phyloP scores from a whole-genome alignment of 2,113 vertebrate genomes.

The Shinisaurus crocodilurus region DNA sequence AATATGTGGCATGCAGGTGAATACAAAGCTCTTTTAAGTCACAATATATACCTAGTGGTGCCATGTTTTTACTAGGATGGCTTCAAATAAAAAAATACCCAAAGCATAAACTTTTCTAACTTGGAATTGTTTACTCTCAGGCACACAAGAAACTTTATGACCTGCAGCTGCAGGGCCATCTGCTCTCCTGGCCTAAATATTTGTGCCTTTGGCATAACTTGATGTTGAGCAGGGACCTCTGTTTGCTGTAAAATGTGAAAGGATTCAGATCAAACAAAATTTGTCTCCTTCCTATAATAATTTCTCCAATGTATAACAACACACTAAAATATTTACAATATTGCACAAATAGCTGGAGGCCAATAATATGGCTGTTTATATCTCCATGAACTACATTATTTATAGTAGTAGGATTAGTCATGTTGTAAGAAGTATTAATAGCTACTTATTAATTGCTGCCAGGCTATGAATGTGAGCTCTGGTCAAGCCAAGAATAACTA shows the following conservation, averaged over 20 bases:
- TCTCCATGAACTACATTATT: conserved; percentile 72
- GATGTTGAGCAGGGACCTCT: conserved; percentile 68
- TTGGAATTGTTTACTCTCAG: conserved; percentile 71
- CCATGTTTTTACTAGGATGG: not conserved
- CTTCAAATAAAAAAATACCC: conserved; percentile 45
- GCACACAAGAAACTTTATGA: conserved; percentile 65
- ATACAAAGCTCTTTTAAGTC: conserved; percentile 45
- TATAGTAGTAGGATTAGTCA: conserved; percentile 62
- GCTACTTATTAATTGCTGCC: conserved; percentile 71
- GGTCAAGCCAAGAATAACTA: conserved; percentile 61
- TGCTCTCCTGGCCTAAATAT: conserved; percentile 75
- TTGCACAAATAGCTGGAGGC: conserved; percentile 66
- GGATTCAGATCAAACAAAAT: conserved; percentile 60
- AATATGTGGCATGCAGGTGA: conserved; percentile 98
- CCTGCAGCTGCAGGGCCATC: conserved; percentile 75
- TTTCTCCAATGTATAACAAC: conserved; percentile 74
- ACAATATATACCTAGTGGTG: not conserved
- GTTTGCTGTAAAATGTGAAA: conserved; percentile 65
- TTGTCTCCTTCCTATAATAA: conserved; percentile 57
- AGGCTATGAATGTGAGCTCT: conserved; percentile 58
- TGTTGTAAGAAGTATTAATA: conserved; percentile 66
- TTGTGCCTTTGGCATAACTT: conserved; percentile 73
- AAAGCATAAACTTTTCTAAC: conserved; percentile 44
- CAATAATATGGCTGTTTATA: conserved; percentile 69
- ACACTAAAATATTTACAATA: conserved; percentile 76